Base-by-base conservation (phyloP, 2,888 invertebrate species). In the Scaptomyza cyrtandrae region DNA sequence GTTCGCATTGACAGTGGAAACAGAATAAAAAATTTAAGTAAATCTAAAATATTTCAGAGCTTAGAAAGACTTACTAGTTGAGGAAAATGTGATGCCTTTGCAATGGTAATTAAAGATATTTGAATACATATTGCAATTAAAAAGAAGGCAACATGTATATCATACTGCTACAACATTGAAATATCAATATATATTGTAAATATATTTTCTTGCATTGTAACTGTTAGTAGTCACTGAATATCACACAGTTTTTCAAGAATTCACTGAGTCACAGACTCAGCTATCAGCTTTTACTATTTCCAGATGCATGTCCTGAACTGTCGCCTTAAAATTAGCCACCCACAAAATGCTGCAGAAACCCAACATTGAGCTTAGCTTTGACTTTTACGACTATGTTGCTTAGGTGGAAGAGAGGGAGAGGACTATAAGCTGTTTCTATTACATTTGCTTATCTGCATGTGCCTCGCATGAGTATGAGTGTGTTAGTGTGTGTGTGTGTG, bases 401-500 rank as follows among this genome's bases (percentile, higher is more conserved):
- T 35, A 41, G 41, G 31, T 43, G n/a, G 9, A 1, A 11, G 13
- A 19, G 35, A 24, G 35, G 35, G 11, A 9, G 37, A 16, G 29
- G 43, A 33, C 52, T 35, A 69, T 74, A 87, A 85, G 82, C 82
- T 82, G 77, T 69, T 89, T 85, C 77, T 79, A 87, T 81, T 73
- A 86, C 75, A 71, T 86, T 85, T 70, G 73, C 88, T 87, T 89
- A 85, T 87, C 85, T 88, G 85, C 87, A 86, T 84, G 64, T 56
- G 72, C 46, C 72, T 74, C 66, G 61, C 62, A 76, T 59, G 54
- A 66, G 75, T 27, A 50, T 35, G 19, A 19, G 33, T 24, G 19
- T 46, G 43, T 48, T 33, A 43, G 31, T 45, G 35, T 46, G 50
- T 50, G 49, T 44, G 64, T 53, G 16, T 7, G 50, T 52, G 49